phyloP scores from a whole-genome alignment of 2,797 vertebrate species.

The Falco biarmicus region DNA sequence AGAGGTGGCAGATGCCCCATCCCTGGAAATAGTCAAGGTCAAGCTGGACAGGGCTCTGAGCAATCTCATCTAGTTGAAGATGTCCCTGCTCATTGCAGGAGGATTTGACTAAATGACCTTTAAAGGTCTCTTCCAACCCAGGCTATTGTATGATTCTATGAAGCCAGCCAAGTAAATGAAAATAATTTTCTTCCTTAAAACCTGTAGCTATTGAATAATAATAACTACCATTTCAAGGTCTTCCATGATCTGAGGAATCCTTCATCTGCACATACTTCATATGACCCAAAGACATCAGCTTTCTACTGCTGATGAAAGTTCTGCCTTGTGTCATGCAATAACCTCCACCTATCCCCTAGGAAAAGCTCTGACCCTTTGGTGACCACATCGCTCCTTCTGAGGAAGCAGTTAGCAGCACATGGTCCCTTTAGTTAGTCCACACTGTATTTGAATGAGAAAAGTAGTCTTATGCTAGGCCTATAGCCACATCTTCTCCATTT shows the following conservation, averaged over 20 bases:
- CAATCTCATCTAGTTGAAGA: not conserved
- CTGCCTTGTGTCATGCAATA: not conserved
- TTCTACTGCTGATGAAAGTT: not conserved
- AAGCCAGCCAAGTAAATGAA: not conserved
- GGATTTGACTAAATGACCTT: not conserved
- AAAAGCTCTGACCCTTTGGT: not conserved
- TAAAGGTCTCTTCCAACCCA: not conserved
- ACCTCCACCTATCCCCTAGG: not conserved
- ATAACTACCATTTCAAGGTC: not conserved
- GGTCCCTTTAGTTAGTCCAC: not conserved
- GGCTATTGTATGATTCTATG: not conserved
- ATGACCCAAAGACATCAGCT: not conserved
- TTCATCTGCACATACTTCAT: fast-evolving
- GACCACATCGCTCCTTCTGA: not conserved
- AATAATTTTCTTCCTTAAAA: not conserved
- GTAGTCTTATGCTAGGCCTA: not conserved
- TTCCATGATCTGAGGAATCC: not conserved
- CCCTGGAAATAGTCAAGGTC: too few relatives aligned
- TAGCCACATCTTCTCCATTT: not conserved
- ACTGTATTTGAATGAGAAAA: not conserved
- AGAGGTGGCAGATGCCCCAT: fast-evolving
- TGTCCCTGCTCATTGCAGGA: not conserved
- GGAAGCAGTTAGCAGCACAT: not conserved
- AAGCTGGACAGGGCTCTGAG: not conserved
- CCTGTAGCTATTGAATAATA: not conserved